These are phyloP conservation scores for Amorpha juglandis DNA, from an alignment of 2,888 invertebrate species.

Conservation along the genomic window DNA sequence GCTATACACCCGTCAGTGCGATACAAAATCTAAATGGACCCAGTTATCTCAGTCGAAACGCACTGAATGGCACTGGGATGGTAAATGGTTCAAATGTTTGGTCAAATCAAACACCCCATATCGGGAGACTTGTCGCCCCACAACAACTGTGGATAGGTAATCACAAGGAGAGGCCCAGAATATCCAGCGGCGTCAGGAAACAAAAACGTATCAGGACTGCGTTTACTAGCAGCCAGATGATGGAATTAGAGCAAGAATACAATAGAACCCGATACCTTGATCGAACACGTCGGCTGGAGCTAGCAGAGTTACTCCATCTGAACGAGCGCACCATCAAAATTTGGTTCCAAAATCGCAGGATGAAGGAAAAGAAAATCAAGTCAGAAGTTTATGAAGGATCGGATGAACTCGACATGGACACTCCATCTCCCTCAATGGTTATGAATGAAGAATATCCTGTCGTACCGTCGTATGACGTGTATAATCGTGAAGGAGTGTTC, in stretches of 20 bases:
- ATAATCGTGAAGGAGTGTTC: constrained; percentile 45
- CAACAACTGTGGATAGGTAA: constrained; percentile 37
- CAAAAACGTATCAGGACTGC: constrained; percentile 90
- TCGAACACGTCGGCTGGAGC: constrained; percentile 88
- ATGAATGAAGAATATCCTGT: constrained; percentile 48
- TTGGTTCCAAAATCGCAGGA: constrained; percentile 93
- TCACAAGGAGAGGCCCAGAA: constrained; percentile 37
- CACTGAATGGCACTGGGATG: constrained; percentile 32
- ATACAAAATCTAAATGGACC: constrained; percentile 30
- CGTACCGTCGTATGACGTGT: constrained; percentile 40
- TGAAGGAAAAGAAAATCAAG: constrained; percentile 88
- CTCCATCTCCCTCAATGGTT: constrained; percentile 45
- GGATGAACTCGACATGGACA: constrained; percentile 58
- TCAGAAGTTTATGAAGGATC: constrained; percentile 56
- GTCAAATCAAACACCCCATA: constrained; percentile 33
- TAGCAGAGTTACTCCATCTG: constrained; percentile 60
- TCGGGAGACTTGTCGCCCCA: constrained; percentile 38
- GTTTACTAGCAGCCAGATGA: constrained; percentile 90
- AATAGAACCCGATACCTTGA: constrained; percentile 87
- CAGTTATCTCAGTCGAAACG: constrained; percentile 28
- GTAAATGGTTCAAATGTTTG: constrained; percentile 19
- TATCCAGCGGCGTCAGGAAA: constrained; percentile 51
- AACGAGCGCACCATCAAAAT: constrained; percentile 87
- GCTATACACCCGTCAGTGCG: constrained; percentile 25
- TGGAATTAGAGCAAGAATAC: constrained; percentile 90